These are phyloP conservation scores for Hyalella azteca DNA, from an alignment of 2,888 invertebrate genomes.

Conservation along the genomic window DNA sequence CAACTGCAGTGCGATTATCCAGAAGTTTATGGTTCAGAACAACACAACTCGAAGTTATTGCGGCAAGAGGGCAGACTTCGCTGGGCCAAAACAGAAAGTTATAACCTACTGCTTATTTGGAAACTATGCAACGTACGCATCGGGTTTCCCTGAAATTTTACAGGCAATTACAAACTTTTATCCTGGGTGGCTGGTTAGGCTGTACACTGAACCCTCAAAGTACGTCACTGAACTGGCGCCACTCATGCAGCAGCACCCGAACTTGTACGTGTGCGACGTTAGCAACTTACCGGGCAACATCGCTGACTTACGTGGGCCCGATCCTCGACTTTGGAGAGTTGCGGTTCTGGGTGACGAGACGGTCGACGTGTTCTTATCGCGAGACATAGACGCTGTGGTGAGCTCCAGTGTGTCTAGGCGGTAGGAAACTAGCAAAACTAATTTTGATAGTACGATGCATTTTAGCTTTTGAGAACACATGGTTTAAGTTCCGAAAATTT, in stretches of 20 bases:
- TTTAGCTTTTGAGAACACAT: no score
- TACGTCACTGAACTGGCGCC: neutral
- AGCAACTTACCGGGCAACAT: neutral
- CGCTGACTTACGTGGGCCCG: neutral
- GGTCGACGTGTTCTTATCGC: conserved; percentile 57
- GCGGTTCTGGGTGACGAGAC: conserved; percentile 55
- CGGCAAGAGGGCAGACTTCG: neutral
- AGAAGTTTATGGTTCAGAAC: neutral
- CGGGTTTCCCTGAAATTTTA: neutral
- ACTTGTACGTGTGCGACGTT: conserved; percentile 11
- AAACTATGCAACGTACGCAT: neutral
- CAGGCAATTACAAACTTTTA: neutral
- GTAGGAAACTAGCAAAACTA: no score
- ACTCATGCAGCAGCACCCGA: neutral
- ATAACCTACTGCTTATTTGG: neutral
- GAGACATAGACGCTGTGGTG: conserved; percentile 58
- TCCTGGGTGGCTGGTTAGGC: neutral
- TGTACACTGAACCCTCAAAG: neutral
- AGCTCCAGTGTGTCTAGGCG: no score
- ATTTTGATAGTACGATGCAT: no score
- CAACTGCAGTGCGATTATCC: neutral
- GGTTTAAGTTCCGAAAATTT: no score
- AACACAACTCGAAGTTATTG: neutral
- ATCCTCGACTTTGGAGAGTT: conserved; percentile 50
- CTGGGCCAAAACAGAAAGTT: neutral